Conservation (phyloP, 1,140 invertebrate species). For the Sipha flava region DNA sequence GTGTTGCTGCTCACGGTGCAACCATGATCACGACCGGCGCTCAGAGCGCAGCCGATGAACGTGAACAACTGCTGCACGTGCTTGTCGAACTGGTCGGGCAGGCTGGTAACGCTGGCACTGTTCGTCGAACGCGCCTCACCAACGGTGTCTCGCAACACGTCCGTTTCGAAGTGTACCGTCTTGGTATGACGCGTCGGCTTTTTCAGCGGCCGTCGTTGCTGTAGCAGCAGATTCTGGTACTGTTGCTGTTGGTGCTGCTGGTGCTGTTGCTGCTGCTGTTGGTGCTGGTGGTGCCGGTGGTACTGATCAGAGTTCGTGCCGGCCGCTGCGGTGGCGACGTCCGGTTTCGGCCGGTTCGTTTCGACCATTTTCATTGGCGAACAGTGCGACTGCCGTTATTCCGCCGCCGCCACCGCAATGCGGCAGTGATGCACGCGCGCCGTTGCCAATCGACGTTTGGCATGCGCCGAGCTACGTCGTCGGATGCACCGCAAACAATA, state of each 20-base stretch:
- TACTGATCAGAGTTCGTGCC: neutral
- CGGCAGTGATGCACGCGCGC: conserved; percentile 18
- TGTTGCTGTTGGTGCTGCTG: neutral
- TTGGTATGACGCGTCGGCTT: conserved; percentile 25
- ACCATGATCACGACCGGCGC: conserved; percentile 37
- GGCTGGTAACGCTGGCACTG: conserved; percentile 47
- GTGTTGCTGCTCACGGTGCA: neutral
- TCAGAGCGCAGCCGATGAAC: conserved; percentile 54
- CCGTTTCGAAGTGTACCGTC: conserved; percentile 42
- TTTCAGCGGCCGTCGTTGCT: neutral
- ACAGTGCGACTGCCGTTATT: neutral
- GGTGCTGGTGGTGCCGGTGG: conserved; percentile 24
- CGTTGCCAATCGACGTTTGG: conserved; percentile 13
- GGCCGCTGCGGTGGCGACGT: conserved; percentile 18
- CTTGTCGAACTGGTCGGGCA: conserved; percentile 43
- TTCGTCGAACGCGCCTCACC: conserved; percentile 45
- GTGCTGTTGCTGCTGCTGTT: conserved; percentile 54
- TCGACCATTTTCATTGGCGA: conserved; percentile 29
- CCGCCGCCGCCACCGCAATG: neutral
- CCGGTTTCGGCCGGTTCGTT: conserved; percentile 9
- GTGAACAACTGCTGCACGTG: conserved; percentile 69
- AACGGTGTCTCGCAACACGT: conserved; percentile 42
- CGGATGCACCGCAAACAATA: neutral
- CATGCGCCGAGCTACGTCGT: neutral
- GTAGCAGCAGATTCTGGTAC: conserved; percentile 44